These are phyloP conservation scores for Zophobas morio DNA, from an alignment of 1,140 invertebrate species.

Conservation along the genomic window DNA sequence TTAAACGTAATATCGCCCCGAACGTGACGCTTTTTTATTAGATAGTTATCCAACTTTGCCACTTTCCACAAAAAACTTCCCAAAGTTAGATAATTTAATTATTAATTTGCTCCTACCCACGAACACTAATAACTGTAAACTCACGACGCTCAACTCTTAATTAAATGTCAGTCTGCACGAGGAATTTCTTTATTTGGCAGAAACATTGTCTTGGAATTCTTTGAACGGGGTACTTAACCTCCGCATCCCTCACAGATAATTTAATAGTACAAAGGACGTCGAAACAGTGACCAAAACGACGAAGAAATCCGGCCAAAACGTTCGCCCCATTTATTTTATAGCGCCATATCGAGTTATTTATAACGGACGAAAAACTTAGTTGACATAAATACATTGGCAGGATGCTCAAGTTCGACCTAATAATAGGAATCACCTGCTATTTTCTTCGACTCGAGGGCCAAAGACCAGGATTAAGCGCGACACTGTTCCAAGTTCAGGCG, in stretches of 20 bases:
- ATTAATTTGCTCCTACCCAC: slow-evolving; percentile 15
- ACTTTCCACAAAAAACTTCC: background rate
- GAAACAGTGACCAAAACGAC: too few relatives aligned
- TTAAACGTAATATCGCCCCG: background rate
- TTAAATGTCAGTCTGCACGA: too few relatives aligned
- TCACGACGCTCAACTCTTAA: background rate
- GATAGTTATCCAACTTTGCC: slow-evolving; percentile 8
- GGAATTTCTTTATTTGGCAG: too few relatives aligned
- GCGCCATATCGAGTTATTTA: slow-evolving; percentile 41
- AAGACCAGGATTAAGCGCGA: background rate
- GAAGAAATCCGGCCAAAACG: background rate
- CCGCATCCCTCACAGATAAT: too few relatives aligned
- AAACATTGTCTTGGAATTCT: too few relatives aligned
- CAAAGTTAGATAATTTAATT: slow-evolving; percentile 6
- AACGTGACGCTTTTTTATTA: slow-evolving; percentile 12
- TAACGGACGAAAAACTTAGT: slow-evolving; percentile 33
- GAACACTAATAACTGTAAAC: slow-evolving; percentile 36
- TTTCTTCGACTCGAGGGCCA: slow-evolving; percentile 3
- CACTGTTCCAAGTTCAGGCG: slow-evolving; percentile 1
- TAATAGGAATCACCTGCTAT: slow-evolving; percentile 28
- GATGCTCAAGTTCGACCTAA: slow-evolving; percentile 42
- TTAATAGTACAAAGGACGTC: too few relatives aligned
- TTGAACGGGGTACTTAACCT: too few relatives aligned
- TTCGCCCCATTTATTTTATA: slow-evolving; percentile 33
- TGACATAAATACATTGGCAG: slow-evolving; percentile 48